Conservation (phyloP, 2,797 vertebrate species). For the Anguilla anguilla region DNA sequence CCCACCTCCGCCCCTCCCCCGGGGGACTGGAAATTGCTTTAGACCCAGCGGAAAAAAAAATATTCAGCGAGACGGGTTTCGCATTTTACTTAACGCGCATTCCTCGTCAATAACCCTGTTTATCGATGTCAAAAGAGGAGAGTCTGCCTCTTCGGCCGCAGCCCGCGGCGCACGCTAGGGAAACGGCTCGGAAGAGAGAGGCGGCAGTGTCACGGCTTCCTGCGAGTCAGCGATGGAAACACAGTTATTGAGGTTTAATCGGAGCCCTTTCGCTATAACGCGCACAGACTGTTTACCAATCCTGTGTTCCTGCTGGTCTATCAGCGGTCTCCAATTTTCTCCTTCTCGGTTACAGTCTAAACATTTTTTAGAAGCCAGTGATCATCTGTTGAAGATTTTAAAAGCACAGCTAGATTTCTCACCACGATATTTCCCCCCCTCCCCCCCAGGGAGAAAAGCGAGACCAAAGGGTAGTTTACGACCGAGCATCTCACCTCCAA, state of each 20-base stretch:
- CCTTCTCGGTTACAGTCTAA: not conserved
- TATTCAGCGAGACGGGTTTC: not conserved
- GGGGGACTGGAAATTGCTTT: not conserved
- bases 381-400: no score
- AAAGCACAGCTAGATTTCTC: not conserved
- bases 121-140: not conserved
- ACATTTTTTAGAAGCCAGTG: no score
- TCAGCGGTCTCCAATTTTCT: not conserved
- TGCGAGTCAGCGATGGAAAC: not conserved
- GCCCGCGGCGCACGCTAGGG: not conserved
- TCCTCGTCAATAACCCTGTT: not conserved
- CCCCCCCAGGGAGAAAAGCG: not conserved
- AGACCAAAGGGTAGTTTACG: not conserved
- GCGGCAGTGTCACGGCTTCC: not conserved
- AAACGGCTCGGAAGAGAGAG: not conserved
- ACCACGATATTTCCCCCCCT: not conserved
- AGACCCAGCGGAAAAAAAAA: no score
- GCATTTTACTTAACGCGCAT: not conserved
- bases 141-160: not conserved
- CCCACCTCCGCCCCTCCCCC: not conserved
- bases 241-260: not conserved
- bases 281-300: not conserved
- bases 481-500: not conserved
- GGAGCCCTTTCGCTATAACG: not conserved
- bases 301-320: not conserved